Evolutionary conservation across 2,888 invertebrate genomes (phyloP).

Genomic region (Pachycephus smyrnensis): DNA sequence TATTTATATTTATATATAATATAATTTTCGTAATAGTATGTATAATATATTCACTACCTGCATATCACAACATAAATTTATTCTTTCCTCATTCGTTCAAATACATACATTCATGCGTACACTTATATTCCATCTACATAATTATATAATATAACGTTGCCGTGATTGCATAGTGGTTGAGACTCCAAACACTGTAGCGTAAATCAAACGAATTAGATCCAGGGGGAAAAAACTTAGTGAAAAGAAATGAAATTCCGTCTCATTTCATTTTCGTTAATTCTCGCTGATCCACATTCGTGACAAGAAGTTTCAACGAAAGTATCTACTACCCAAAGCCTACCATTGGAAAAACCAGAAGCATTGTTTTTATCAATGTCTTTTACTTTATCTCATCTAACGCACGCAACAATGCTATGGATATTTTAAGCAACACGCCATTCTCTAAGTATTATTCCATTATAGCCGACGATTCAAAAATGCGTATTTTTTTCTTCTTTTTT

Average conservation of each 20-base stretch:
- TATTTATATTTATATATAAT: conserved; percentile 23
- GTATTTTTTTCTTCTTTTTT: not conserved
- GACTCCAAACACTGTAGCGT: conserved; percentile 60
- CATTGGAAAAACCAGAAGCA: not conserved
- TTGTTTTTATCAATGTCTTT: not conserved
- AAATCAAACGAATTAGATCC: conserved; percentile 24
- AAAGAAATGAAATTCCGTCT: not conserved
- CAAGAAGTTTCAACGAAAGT: not conserved
- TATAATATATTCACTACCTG: conserved; percentile 61
- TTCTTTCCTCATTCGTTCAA: conserved; percentile 37
- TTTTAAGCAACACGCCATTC: not conserved
- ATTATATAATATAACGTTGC: conserved; percentile 59
- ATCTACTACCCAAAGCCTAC: not conserved
- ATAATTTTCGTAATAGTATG: conserved; percentile 46
- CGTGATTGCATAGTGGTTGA: conserved; percentile 59
- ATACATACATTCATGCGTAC: conserved; percentile 26
- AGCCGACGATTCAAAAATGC: not conserved
- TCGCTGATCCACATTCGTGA: not conserved
- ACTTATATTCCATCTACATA: conserved; percentile 55
- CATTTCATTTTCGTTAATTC: not conserved
- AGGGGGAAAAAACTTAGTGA: not conserved
- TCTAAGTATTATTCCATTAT: not conserved
- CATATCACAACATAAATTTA: conserved; percentile 67
- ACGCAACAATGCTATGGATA: not conserved
- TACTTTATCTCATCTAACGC: not conserved